Base-by-base conservation (phyloP, 2,113 vertebrate genomes). In the Apteryx mantelli region DNA sequence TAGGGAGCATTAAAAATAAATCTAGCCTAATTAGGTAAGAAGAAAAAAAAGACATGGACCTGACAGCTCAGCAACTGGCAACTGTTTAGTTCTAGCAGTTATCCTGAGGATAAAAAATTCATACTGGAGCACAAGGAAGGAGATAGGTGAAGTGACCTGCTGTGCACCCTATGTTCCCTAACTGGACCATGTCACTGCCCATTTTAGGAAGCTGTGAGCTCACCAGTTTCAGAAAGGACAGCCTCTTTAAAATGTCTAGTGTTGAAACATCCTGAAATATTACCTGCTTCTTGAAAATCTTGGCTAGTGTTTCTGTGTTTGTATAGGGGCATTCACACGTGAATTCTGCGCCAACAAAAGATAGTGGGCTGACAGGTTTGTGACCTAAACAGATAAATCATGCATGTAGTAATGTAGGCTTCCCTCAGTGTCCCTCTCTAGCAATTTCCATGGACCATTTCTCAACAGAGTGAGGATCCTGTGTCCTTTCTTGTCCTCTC, bases 1-100 rank as follows among this genome's bases (percentile, higher is more conserved):
- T 79, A 94, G 76, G 77, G 48, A 84, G 58, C 0, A 7, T 89
- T 95, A 97, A 92, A 97, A 95, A 96, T 94, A 95, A 97, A 95
- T 97, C 89, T 70, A 91, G 88, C 38, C 65, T 96, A 79, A 92
- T 97, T 82, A 97, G 65, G 56, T 66, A 86, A 64, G 60, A 55
- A 76, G 73, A 73, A 34, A 69, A 52, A 25, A 11, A 73, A 48
- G 65, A 82, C 1, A 9, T 63, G 76, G 83, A 94, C 21, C 46
- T 75, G 74, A 87, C 78, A 92, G 84, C 56, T 89, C 66, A 87
- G 92, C 40, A 89, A 84, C 79, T 61, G 88, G 78, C 46, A 87
- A 70, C 24, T 79, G 73, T 50, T 93, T 76, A 76, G 80, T 89
- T 82, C 24, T 2, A 85, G 92, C 81, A 63, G 52, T 85, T 85